Percentiles rank a stretch among this genome's conserved stretches.
Evolutionary conservation across 37 sponge, comb jelly and placozoan genomes (phyloP).

Genomic region (Cliona cf. orientalis): DNA sequence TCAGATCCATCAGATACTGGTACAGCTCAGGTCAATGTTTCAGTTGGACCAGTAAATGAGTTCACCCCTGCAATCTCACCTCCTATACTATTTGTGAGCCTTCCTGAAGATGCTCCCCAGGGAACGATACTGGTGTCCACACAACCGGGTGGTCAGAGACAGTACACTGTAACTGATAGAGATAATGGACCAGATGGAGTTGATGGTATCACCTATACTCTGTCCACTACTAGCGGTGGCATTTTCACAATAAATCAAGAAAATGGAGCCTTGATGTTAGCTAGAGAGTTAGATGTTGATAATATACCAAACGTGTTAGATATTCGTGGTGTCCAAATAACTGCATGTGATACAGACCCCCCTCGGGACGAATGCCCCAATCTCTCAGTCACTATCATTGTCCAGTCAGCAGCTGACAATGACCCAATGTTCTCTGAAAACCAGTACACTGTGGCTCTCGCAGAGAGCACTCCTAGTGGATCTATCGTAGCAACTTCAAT

Average conservation of each 20-base stretch:
- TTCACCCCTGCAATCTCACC: slow-evolving; percentile 5
- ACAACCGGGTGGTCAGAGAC: not conserved
- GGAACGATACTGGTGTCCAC: not conserved
- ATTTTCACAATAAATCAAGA: too few relatives aligned
- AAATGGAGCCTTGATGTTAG: not conserved
- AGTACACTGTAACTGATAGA: not conserved
- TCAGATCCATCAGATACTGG: not conserved
- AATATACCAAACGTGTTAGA: not conserved
- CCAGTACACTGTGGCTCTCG: not conserved
- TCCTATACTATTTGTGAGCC: not conserved
- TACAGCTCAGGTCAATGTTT: slow-evolving; percentile 11
- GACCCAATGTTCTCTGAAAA: not conserved
- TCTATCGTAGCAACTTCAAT: not conserved
- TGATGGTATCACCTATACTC: too few relatives aligned
- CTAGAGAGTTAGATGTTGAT: not conserved
- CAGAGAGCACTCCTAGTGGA: not conserved
- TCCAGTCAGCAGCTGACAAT: not conserved
- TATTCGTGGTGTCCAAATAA: too few relatives aligned
- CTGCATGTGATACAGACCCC: not conserved
- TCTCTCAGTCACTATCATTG: not conserved
- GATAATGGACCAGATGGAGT: slow-evolving; percentile 19
- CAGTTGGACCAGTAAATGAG: slow-evolving; percentile 18
- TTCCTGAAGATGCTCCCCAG: not conserved
- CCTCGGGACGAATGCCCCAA: not conserved
- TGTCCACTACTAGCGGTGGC: too few relatives aligned